phyloP scores from a whole-genome alignment of 2,888 invertebrate genomes.

The Eutolmus rufibarbis region DNA sequence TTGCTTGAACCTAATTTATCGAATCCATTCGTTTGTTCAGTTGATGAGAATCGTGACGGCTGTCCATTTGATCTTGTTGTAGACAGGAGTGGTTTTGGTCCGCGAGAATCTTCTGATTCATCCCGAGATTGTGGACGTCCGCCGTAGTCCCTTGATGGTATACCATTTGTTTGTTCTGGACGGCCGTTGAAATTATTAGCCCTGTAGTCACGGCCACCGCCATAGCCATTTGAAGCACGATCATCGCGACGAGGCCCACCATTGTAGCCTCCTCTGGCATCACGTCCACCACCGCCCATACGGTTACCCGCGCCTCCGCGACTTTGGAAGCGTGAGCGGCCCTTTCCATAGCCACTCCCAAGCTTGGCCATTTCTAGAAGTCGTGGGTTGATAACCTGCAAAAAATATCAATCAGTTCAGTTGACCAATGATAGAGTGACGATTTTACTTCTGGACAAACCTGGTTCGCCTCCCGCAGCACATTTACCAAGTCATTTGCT shows the following conservation, averaged over 20 bases:
- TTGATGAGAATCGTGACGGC: constrained; percentile 52
- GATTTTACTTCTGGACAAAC: constrained; percentile 56
- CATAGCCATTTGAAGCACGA: constrained; percentile 29
- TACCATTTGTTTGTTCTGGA: neutral
- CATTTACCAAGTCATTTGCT: constrained; percentile 89
- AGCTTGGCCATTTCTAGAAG: constrained; percentile 74
- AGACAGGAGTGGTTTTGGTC: neutral
- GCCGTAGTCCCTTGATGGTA: constrained; percentile 45
- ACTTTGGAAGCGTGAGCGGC: constrained; percentile 49
- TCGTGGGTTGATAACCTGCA: constrained; percentile 82
- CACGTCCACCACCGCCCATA: constrained; percentile 38
- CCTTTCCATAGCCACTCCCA: constrained; percentile 53
- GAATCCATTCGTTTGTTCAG: neutral
- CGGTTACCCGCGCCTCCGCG: constrained; percentile 47
- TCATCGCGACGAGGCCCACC: constrained; percentile 41
- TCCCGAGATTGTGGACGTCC: constrained; percentile 45
- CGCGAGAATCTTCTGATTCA: neutral
- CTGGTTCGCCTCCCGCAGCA: constrained; percentile 93
- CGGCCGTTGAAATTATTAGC: neutral
- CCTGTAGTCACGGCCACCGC: constrained; percentile 24
- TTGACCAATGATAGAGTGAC: neutral
- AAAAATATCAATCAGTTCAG: neutral
- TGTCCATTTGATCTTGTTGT: constrained; percentile 52
- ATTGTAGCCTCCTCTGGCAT: constrained; percentile 6
- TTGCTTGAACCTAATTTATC: neutral